Percentiles rank a stretch among this genome's conserved stretches.
These are phyloP conservation scores for Papilio glaucus DNA, from an alignment of 1,140 invertebrate genomes.

Conservation along the genomic window DNA sequence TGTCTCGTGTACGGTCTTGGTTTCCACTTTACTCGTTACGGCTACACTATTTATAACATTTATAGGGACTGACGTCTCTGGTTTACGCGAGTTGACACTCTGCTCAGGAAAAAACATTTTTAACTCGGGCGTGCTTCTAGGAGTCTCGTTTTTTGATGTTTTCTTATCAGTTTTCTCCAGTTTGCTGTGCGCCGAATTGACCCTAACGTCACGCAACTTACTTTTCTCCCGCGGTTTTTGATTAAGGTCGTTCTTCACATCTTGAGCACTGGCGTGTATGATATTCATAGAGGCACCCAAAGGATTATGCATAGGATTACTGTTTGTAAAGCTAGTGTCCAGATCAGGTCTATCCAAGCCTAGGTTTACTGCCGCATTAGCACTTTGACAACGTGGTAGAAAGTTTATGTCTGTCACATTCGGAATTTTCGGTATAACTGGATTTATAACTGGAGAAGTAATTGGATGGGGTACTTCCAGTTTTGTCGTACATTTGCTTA, in stretches of 20 bases:
- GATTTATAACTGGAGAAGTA: constrained; percentile 74
- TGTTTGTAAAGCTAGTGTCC: constrained; percentile 60
- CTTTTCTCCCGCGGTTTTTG: constrained; percentile 78
- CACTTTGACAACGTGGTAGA: constrained; percentile 78
- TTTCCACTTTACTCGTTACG: constrained; percentile 72
- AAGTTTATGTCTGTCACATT: constrained; percentile 74
- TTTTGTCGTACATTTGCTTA: constrained; percentile 72
- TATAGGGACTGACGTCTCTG: constrained; percentile 76
- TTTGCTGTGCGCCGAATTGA: constrained; percentile 81
- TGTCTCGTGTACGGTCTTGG: constrained; percentile 67
- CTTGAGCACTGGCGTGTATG: constrained; percentile 60
- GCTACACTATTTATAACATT: constrained; percentile 76
- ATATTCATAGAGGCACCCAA: constrained; percentile 67
- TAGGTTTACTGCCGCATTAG: constrained; percentile 71
- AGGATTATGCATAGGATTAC: constrained; percentile 62
- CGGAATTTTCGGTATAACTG: constrained; percentile 74
- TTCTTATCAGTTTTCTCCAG: constrained; percentile 79
- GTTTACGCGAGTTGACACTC: constrained; percentile 66
- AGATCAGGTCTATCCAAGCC: constrained; percentile 71
- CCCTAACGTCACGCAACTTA: constrained; percentile 78
- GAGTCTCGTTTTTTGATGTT: constrained; percentile 69
- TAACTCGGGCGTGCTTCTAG: constrained; percentile 70
- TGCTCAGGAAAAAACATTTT: constrained; percentile 82
- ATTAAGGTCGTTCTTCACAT: constrained; percentile 69
- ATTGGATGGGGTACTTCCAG: constrained; percentile 78